Evolutionary conservation across 2,888 invertebrate species (phyloP).

Genomic region (Epinotia brunnichana): DNA sequence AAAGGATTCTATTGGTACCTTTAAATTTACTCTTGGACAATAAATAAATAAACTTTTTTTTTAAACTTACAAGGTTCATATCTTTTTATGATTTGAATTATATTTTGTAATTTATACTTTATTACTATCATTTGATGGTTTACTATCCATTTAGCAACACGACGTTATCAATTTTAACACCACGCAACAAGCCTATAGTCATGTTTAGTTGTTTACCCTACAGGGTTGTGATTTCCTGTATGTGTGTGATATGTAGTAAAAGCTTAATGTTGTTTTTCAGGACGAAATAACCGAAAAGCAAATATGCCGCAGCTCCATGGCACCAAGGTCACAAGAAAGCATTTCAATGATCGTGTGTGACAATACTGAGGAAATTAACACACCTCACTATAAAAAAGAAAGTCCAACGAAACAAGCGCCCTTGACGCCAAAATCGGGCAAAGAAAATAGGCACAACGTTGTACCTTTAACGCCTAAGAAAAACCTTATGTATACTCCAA

Average conservation of each 20-base stretch:
- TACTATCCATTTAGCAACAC: no score
- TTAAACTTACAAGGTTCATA: no score
- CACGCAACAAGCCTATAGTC: no score
- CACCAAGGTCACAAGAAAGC: constrained; percentile 56
- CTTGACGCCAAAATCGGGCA: constrained; percentile 71
- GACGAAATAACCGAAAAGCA: constrained; percentile 78
- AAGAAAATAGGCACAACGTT: constrained; percentile 69
- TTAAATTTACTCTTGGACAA: no score
- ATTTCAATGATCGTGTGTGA: constrained; percentile 55
- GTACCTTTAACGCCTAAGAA: constrained; percentile 63
- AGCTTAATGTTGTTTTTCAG: constrained; percentile 61
- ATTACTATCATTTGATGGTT: no score
- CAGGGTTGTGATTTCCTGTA: no score
- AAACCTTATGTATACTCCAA: constrained; percentile 67
- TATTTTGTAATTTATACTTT: no score
- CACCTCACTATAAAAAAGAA: constrained; percentile 64
- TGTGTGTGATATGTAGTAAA: background rate
- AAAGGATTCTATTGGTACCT: no score
- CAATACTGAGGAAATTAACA: constrained; percentile 51
- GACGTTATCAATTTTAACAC: no score
- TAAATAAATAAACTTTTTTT: no score
- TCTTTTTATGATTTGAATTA: no score
- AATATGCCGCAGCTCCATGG: constrained; percentile 82
- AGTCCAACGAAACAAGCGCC: constrained; percentile 58
- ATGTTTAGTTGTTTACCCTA: background rate